Conservation (phyloP, 2,888 invertebrate species). For the Chorisops tibialis region DNA sequence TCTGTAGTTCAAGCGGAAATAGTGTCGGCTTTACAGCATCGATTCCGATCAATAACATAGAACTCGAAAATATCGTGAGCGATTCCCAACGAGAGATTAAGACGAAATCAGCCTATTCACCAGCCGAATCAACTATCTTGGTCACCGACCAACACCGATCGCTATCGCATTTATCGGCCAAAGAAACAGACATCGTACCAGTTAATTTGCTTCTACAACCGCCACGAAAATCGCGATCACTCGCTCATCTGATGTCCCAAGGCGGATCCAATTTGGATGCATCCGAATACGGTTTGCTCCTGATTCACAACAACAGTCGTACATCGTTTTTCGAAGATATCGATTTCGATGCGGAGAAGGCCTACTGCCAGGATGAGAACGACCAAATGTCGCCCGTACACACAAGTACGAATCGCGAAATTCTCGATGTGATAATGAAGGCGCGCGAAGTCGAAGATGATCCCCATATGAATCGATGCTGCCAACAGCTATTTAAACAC, state of each 20-base stretch:
- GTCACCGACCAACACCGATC: not conserved
- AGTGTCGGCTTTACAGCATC: constrained; percentile 49
- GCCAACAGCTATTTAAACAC: constrained; percentile 41
- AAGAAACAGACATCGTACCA: constrained; percentile 70
- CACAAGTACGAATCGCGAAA: constrained; percentile 52
- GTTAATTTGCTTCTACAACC: constrained; percentile 77
- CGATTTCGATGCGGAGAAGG: too few species aligned
- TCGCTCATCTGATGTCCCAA: too few species aligned
- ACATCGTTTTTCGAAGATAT: constrained; percentile 58
- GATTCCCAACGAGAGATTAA: constrained; percentile 70
- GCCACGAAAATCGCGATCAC: constrained; percentile 71
- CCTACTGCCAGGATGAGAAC: too few species aligned
- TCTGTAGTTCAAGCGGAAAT: constrained; percentile 41
- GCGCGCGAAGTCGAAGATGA: too few species aligned
- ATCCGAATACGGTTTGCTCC: too few species aligned
- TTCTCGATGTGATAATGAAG: too few species aligned
- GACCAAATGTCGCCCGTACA: constrained; percentile 37
- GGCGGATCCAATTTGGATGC: too few species aligned
- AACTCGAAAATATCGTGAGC: constrained; percentile 78
- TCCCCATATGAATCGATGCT: constrained; percentile 48
- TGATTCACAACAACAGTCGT: too few species aligned
- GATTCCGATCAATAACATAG: constrained; percentile 54
- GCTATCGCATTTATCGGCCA: constrained; percentile 29
- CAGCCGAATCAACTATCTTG: constrained; percentile 9
- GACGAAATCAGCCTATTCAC: not conserved